Base-by-base conservation (phyloP, 1,140 invertebrate species). In the Hylaeus volcanicus region DNA sequence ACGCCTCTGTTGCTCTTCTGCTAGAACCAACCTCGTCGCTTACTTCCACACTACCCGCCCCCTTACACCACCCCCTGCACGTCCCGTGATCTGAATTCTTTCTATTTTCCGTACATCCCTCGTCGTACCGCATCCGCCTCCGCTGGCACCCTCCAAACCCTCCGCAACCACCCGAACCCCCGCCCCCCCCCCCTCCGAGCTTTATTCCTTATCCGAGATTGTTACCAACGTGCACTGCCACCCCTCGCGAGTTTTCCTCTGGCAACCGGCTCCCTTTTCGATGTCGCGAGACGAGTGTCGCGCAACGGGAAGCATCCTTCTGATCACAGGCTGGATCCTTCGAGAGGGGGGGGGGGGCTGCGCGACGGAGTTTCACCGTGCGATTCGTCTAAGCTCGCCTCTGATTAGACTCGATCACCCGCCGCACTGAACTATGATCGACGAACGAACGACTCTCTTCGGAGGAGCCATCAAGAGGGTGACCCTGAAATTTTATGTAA, bases 191-290 rank as follows among this genome's bases (percentile, higher is more conserved):
- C 26, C 60, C 81, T 76, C 65, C 83, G 82, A 88, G 84, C 86
- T 89, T 88, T 88, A 90, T 90, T 89, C 77, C 89, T 91, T 90
- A 91, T 91, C 89, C 90, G 90, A 92, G 90, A 89, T 90, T 91
- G 91, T 92, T 91, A 91, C 91, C 88, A 85, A 90, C 87, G 76
- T 88, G 86, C 86, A 80, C 81, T 0, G 73, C 80, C 70, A 56
- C 48, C 68, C 61, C 65, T 56, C 70, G 41, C 69, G 78, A 83
- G 83, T 78, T 82, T 81, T 78, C 65, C 79, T 82, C 66, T 53
- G 41, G 74, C 63, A 66, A 53, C 53, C 51, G 56, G 66, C 63
- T 45, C 63, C 26, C 72, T 60, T 73, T 74, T 58, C 69, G 75
- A 82, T 76, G 75, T 26, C 26, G 26, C 26, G 26, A 26, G 26